Percentiles rank a stretch among this genome's conserved stretches.
Conservation (phyloP, 2,797 vertebrate genomes). For the Gallinago solitaria region DNA sequence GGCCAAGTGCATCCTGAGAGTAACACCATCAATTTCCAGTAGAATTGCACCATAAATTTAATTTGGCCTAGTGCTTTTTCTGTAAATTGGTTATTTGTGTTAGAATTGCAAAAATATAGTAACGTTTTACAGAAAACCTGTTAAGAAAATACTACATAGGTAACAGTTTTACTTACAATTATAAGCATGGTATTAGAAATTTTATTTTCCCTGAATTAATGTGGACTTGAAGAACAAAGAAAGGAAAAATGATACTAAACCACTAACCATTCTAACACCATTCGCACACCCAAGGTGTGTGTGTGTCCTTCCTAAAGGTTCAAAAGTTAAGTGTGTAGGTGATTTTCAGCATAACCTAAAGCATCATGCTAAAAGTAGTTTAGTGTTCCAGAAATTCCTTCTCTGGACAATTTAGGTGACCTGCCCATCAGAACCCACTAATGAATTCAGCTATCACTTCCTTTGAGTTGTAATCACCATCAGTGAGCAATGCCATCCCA, state of each 20-base stretch:
- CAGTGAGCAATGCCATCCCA: neutral
- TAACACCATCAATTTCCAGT: neutral
- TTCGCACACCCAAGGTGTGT: neutral
- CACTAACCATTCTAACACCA: neutral
- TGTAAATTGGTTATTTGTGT: slow-evolving; percentile 18
- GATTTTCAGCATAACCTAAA: neutral
- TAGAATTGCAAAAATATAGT: slow-evolving; percentile 9
- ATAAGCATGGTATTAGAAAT: neutral
- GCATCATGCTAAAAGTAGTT: neutral
- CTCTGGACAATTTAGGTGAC: neutral
- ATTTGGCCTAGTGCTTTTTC: neutral
- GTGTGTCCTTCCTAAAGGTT: neutral
- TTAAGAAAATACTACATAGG: neutral
- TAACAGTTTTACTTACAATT: neutral
- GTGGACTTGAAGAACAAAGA: neutral
- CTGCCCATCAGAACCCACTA: neutral
- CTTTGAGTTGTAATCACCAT: neutral
- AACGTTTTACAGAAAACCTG: neutral
- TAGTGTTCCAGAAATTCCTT: neutral
- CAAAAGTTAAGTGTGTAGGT: neutral
- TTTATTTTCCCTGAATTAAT: neutral
- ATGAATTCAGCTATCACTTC: neutral
- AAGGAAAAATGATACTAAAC: neutral
- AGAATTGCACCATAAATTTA: neutral
- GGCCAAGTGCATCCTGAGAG: neutral